These are phyloP conservation scores for Coecobrya sp. DNA, from an alignment of 2,888 invertebrate species.

Conservation along the genomic window DNA sequence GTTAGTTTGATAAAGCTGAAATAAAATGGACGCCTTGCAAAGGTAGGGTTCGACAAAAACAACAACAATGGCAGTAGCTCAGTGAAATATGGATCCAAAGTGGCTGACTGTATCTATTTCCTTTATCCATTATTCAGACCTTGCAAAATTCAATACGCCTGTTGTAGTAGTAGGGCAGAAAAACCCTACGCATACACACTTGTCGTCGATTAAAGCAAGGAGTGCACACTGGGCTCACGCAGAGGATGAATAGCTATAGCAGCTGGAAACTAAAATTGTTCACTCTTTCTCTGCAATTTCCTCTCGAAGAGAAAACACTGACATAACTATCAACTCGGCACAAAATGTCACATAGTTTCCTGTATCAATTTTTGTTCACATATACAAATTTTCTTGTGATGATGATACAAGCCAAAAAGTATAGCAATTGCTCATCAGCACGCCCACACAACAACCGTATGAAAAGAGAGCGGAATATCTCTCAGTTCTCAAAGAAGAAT, in stretches of 20 bases:
- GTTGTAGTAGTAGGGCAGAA: background rate
- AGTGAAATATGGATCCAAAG: conserved; percentile 64
- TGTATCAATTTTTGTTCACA: background rate
- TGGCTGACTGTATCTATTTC: conserved; percentile 65
- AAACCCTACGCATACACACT: conserved; percentile 2
- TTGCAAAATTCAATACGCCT: conserved; percentile 61
- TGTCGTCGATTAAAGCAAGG: background rate
- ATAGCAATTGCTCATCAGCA: conserved; percentile 38
- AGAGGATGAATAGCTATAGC: conserved; percentile 30
- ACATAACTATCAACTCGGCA: background rate
- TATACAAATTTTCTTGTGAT: background rate
- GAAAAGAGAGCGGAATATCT: background rate
- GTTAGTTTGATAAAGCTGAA: conserved; percentile 34
- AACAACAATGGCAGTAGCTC: background rate
- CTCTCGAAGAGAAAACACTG: background rate
- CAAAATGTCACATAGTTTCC: conserved; percentile 36
- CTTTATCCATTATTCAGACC: conserved; percentile 73
- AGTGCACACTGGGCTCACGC: background rate
- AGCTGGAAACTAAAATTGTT: conserved; percentile 46
- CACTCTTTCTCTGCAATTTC: background rate
- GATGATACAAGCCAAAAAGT: conserved; percentile 39
- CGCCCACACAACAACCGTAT: conserved; percentile 15
- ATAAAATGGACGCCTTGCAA: conserved; percentile 32
- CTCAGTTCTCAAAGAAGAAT: conserved; percentile 30
- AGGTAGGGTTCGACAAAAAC: conserved; percentile 51